Conservation (phyloP, 2,113 vertebrate species). For the Nothocercus nigrocapillus region DNA sequence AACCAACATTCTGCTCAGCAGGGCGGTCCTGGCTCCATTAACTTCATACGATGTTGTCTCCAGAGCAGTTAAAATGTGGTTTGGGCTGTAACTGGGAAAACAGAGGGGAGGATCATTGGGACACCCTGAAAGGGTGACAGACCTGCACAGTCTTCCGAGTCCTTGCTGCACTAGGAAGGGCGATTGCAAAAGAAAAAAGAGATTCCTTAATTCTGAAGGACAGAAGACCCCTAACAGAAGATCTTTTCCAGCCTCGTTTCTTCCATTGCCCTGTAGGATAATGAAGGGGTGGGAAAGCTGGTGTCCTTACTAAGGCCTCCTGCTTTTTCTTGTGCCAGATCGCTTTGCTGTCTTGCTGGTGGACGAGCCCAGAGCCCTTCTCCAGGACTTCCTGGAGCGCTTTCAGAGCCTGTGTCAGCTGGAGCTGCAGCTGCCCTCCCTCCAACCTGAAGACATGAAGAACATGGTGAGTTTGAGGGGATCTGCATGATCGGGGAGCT, state of each 20-base stretch:
- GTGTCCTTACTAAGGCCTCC: neutral
- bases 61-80: neutral
- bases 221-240: rapidly evolving
- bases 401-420: conserved; percentile 88
- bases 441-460: conserved; percentile 88
- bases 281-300: neutral
- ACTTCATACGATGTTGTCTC: neutral
- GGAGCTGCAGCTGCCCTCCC: conserved; percentile 90
- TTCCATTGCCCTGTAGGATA: rapidly evolving
- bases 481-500: rapidly evolving
- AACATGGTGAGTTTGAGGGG: conserved; percentile 82
- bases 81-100: neutral
- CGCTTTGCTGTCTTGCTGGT: conserved; percentile 88
- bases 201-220: neutral
- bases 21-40: neutral
- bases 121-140: neutral
- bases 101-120: neutral
- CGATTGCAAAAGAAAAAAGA: neutral
- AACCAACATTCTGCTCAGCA: neutral
- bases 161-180: rapidly evolving
- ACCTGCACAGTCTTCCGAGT: neutral
- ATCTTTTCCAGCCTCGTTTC: neutral
- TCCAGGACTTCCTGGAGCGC: conserved; percentile 85
- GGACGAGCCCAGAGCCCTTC: conserved; percentile 83
- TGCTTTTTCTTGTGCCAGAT: conserved; percentile 69